Percentiles rank a stretch among this genome's conserved stretches.
These are phyloP conservation scores for Deilephila elpenor DNA, from an alignment of 2,888 invertebrate species.

Conservation along the genomic window DNA sequence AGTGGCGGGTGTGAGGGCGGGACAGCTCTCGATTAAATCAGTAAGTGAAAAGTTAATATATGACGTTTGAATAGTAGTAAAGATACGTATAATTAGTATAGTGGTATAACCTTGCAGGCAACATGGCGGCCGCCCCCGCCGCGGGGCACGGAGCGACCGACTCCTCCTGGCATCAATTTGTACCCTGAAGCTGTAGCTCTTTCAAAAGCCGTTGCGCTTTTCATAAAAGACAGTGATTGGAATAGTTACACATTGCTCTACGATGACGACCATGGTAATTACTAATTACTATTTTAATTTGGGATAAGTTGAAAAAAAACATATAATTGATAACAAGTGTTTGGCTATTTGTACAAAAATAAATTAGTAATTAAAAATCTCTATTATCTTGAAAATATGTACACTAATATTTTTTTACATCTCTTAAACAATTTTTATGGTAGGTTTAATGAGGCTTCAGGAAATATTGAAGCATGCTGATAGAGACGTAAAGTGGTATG, in stretches of 20 bases:
- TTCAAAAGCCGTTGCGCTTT: conserved; percentile 87
- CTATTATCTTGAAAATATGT: too few species aligned
- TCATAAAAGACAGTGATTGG: conserved; percentile 90
- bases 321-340: background rate
- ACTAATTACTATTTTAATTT: background rate
- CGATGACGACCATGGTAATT: conserved; percentile 88
- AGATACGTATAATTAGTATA: background rate
- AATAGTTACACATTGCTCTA: conserved; percentile 90
- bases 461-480: conserved; percentile 90
- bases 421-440: conserved; percentile 16
- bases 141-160: conserved; percentile 57
- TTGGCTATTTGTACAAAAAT: too few species aligned
- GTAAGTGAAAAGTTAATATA: background rate
- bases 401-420: too few species aligned
- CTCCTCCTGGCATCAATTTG: conserved; percentile 85
- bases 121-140: conserved; percentile 71
- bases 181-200: conserved; percentile 89
- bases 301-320: background rate
- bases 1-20: too few species aligned
- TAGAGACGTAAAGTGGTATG: conserved; percentile 87
- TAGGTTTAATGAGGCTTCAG: conserved; percentile 90
- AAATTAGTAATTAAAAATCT: too few species aligned
- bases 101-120: conserved; percentile 56
- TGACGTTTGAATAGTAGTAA: background rate
- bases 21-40: background rate